Conservation (phyloP, 2,113 vertebrate species). For the Heterotilapia buettikoferi region DNA sequence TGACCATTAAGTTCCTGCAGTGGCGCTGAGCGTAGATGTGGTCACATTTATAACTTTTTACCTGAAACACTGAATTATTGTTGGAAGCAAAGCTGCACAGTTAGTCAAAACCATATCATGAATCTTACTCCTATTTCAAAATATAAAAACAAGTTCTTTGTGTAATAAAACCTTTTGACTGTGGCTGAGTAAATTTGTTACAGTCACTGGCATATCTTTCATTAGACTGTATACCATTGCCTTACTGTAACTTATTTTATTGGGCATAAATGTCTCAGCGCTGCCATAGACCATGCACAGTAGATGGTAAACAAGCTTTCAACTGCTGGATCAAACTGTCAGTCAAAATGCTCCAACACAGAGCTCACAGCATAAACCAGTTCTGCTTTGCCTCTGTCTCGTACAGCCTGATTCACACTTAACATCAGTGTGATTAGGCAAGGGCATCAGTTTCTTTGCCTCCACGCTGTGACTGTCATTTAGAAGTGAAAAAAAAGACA, state of each 20-base stretch:
- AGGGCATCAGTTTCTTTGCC: constrained; percentile 12
- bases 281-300: constrained; percentile 24
- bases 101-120: background rate
- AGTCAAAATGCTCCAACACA: constrained; percentile 15
- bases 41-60: background rate
- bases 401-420: constrained; percentile 41
- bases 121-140: background rate
- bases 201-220: constrained; percentile 11
- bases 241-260: constrained; percentile 27
- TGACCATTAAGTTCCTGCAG: constrained; percentile 27
- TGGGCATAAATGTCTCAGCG: constrained; percentile 46
- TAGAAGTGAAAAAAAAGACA: background rate
- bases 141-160: background rate
- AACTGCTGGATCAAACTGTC: constrained; percentile 31
- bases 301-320: constrained; percentile 51
- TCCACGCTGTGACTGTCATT: background rate
- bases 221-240: background rate
- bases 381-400: constrained; percentile 1
- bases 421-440: constrained; percentile 37
- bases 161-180: background rate
- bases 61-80: constrained; percentile 3
- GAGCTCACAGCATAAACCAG: background rate
- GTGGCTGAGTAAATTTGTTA: constrained; percentile 7
- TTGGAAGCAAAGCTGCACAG: background rate
- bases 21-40: background rate